Percentiles rank a stretch among this genome's conserved stretches.
Evolutionary conservation across 2,888 invertebrate species (phyloP).

Genomic region (Melanostoma scalare): DNA sequence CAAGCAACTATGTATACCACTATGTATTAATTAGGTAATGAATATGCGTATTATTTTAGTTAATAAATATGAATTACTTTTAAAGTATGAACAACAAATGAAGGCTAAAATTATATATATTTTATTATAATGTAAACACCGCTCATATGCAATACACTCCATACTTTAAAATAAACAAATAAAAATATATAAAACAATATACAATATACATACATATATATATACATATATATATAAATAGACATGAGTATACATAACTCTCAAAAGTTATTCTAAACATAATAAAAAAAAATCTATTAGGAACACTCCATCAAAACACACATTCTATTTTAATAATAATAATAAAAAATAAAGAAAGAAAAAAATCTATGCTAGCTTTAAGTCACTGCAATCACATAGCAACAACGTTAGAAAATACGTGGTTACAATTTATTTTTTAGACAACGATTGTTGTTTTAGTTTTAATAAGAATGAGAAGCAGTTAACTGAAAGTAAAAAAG

Average conservation of each 20-base stretch:
- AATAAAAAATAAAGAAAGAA: slow-evolving; percentile 40
- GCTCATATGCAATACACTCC: slow-evolving; percentile 70
- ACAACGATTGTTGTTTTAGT: slow-evolving; percentile 23
- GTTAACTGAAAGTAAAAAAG: slow-evolving; percentile 33
- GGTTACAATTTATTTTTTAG: slow-evolving; percentile 35
- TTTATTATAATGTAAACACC: slow-evolving; percentile 50
- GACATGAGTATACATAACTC: slow-evolving; percentile 20
- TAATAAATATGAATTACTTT: slow-evolving; percentile 25
- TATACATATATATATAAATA: slow-evolving; percentile 36
- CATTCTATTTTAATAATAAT: slow-evolving; percentile 51
- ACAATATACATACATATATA: slow-evolving; percentile 27
- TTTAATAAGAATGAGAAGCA: slow-evolving; percentile 11
- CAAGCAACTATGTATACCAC: slow-evolving; percentile 58
- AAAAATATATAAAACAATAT: slow-evolving; percentile 26
- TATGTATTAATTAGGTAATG: slow-evolving; percentile 48
- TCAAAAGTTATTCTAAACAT: slow-evolving; percentile 11
- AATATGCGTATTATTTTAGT: slow-evolving; percentile 58
- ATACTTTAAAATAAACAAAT: slow-evolving; percentile 58
- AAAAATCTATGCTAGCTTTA: slow-evolving; percentile 54
- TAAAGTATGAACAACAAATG: slow-evolving; percentile 38
- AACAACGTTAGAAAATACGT: slow-evolving; percentile 51
- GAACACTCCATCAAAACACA: slow-evolving; percentile 9
- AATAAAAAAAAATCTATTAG: slow-evolving; percentile 1
- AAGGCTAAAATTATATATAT: slow-evolving; percentile 62
- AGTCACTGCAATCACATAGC: slow-evolving; percentile 63